Evolutionary conservation across 2,113 vertebrate genomes (phyloP).

Genomic region (Clarias batrachus): DNA sequence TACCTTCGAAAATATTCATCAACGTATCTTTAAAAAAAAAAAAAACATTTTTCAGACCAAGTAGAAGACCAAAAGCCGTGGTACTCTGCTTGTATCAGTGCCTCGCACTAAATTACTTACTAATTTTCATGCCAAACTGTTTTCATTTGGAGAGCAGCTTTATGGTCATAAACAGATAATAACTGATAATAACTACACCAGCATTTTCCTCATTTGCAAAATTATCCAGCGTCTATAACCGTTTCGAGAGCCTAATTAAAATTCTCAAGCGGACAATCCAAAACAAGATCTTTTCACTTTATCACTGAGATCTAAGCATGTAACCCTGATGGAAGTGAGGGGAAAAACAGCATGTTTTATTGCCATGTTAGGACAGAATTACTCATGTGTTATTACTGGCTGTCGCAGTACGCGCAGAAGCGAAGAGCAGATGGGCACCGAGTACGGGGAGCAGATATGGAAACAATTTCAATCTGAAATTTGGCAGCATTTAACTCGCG

Average conservation of each 20-base stretch:
- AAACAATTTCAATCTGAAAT: conserved; percentile 57
- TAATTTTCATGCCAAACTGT: conserved; percentile 12
- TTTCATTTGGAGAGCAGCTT: background rate
- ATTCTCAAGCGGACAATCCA: conserved; percentile 42
- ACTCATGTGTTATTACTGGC: conserved; percentile 57
- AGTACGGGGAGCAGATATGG: conserved; percentile 54
- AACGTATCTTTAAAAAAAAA: background rate
- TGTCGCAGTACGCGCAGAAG: conserved; percentile 25
- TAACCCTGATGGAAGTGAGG: conserved; percentile 39
- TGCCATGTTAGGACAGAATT: conserved; percentile 56
- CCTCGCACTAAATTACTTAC: conserved; percentile 19
- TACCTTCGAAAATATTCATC: background rate
- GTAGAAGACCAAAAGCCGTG: background rate
- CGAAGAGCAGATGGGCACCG: conserved; percentile 51
- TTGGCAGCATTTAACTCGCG: conserved; percentile 47
- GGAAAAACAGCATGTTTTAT: conserved; percentile 45
- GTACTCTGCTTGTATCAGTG: background rate
- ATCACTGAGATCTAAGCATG: conserved; percentile 30
- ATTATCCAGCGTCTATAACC: conserved; percentile 23
- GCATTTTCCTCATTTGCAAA: conserved; percentile 28
- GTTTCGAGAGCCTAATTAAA: conserved; percentile 35
- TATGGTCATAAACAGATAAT: conserved; percentile 25
- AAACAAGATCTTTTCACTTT: conserved; percentile 42
- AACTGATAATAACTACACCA: background rate
- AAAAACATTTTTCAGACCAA: background rate